Percentiles rank a stretch among this genome's conserved stretches.
phyloP scores from a whole-genome alignment of 2,113 vertebrate genomes.

The Oxyruncus cristatus region DNA sequence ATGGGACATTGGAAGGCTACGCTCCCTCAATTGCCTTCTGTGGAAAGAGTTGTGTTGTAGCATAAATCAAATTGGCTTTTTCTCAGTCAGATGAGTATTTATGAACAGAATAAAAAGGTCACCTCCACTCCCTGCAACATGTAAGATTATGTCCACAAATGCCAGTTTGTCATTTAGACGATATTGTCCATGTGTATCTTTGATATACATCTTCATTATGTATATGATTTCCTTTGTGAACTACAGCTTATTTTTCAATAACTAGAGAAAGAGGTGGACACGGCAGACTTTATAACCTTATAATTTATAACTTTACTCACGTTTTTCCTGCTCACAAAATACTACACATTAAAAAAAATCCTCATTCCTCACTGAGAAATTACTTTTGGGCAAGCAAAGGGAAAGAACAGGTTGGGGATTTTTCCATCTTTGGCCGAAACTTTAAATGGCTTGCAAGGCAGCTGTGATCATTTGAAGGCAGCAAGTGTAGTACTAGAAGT shows the following conservation, averaged over 20 bases:
- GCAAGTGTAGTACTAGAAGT: not conserved
- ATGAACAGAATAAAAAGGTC: constrained; percentile 38
- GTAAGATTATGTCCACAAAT: not conserved
- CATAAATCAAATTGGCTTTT: constrained; percentile 45
- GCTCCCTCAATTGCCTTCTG: not conserved
- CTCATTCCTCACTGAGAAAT: not conserved
- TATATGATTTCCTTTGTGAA: not conserved
- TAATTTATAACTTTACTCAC: not conserved
- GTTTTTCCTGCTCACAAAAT: not conserved
- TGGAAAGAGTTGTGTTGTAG: not conserved
- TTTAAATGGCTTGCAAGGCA: not conserved
- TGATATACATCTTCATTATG: not conserved
- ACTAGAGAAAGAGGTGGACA: not conserved
- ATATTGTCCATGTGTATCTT: not conserved
- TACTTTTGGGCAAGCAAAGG: not conserved
- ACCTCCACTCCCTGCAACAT: not conserved
- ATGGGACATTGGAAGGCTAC: not conserved
- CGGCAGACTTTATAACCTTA: not conserved
- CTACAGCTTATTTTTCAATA: not conserved
- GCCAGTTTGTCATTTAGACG: not conserved
- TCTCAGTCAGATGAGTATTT: constrained; percentile 17
- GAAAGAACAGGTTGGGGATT: not conserved
- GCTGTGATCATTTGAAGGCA: not conserved
- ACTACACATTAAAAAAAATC: not conserved
- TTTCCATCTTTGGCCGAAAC: not conserved